Conservation (phyloP, 2,888 invertebrate species). For the Meghimatium bilineatum region DNA sequence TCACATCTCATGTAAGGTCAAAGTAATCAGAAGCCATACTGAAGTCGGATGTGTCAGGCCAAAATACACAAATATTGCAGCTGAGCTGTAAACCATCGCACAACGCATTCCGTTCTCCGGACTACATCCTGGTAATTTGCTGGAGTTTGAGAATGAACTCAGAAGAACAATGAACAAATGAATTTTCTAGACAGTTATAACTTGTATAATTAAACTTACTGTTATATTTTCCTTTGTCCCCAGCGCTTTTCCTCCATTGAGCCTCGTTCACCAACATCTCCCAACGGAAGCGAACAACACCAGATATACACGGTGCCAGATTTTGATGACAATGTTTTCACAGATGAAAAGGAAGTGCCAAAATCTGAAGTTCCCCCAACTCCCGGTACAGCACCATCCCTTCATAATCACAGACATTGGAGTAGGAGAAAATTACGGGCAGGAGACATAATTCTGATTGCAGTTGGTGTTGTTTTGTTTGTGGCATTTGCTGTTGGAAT, state of each 20-base stretch:
- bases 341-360: constrained; percentile 40
- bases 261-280: constrained; percentile 45
- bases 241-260: constrained; percentile 54
- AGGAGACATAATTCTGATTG: constrained; percentile 39
- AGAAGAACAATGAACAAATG: too few species aligned
- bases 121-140: too few species aligned
- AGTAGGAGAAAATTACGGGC: constrained; percentile 24
- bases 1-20: too few species aligned
- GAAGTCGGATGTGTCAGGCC: too few species aligned
- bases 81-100: too few species aligned
- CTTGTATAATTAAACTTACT: too few species aligned
- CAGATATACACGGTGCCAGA: constrained; percentile 31
- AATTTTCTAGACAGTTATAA: too few species aligned
- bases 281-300: constrained; percentile 34
- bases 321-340: constrained; percentile 48
- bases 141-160: too few species aligned
- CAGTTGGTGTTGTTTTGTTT: constrained; percentile 41
- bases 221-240: neutral
- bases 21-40: too few species aligned
- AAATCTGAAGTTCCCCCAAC: constrained; percentile 45
- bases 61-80: too few species aligned
- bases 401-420: neutral
- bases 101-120: too few species aligned
- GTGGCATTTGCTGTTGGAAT: constrained; percentile 43
- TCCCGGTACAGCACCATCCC: constrained; percentile 50